A percentile compares a stretch with the other conserved stretches of the same genome.
Conservation (phyloP, 2,888 invertebrate species). For the Luperina nickerlii region DNA sequence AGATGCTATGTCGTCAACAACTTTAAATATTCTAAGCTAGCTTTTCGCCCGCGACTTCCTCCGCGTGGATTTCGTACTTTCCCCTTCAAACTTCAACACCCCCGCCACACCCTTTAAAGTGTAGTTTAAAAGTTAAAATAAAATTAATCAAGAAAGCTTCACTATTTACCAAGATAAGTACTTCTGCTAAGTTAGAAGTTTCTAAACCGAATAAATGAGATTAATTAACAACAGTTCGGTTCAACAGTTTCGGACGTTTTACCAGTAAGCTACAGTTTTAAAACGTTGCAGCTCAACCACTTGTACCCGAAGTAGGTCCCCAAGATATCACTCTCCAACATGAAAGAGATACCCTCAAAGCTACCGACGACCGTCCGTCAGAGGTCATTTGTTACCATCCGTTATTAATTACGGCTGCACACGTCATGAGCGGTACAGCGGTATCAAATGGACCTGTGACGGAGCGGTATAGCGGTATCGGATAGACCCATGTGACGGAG, state of each 20-base stretch:
- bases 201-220: too few relatives aligned
- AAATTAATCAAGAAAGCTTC: not conserved
- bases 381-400: conserved; percentile 68
- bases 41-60: not conserved
- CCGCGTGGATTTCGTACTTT: not conserved
- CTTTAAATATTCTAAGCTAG: not conserved
- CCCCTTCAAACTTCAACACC: not conserved
- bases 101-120: not conserved
- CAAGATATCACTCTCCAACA: conserved; percentile 21
- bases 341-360: conserved; percentile 34
- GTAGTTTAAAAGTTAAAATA: not conserved
- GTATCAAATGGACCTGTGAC: conserved; percentile 32
- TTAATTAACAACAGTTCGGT: not conserved
- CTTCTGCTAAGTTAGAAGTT: not conserved
- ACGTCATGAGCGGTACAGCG: conserved; percentile 34
- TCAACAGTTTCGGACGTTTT: not conserved
- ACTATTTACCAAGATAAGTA: not conserved
- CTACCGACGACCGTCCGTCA: conserved; percentile 37
- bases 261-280: not conserved
- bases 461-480: conserved; percentile 6
- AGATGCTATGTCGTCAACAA: not conserved
- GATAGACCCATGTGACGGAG: conserved; percentile 3
- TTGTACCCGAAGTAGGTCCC: not conserved
- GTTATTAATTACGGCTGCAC: conserved; percentile 58
- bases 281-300: too few relatives aligned